Evolutionary conservation across 2,113 vertebrate genomes (phyloP).

Genomic region (Osmerus eperlanus): DNA sequence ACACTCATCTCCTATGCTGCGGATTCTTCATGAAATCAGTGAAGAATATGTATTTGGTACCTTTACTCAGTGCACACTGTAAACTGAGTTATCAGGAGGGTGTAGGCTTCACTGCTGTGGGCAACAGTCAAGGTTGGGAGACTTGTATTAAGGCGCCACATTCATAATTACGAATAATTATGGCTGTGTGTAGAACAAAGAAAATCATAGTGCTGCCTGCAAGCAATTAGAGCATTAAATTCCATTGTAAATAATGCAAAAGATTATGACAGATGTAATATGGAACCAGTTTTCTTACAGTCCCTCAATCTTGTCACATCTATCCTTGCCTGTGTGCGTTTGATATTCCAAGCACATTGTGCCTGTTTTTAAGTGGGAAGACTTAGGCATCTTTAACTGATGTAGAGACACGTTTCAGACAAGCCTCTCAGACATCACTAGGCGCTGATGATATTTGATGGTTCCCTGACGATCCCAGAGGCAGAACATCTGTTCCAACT

Average conservation of each 20-base stretch:
- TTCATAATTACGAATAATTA: neutral
- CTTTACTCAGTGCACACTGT: too few relatives aligned
- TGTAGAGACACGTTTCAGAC: conserved; percentile 20
- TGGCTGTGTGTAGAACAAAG: neutral
- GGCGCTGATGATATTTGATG: conserved; percentile 59
- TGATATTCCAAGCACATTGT: too few relatives aligned
- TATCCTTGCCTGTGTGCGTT: neutral
- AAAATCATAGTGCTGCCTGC: neutral
- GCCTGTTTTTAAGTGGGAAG: conserved; percentile 12
- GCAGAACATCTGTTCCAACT: conserved; percentile 63
- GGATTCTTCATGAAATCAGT: too few relatives aligned
- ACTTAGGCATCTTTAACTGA: conserved; percentile 13
- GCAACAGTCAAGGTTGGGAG: neutral
- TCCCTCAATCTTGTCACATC: neutral
- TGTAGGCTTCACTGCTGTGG: neutral
- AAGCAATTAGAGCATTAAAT: neutral
- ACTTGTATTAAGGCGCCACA: neutral
- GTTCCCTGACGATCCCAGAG: conserved; percentile 50
- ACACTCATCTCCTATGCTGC: too few relatives aligned
- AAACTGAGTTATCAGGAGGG: too few relatives aligned
- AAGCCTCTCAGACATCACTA: conserved; percentile 43
- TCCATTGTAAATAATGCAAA: neutral
- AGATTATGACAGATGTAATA: neutral
- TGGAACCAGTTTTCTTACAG: neutral
- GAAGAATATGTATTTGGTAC: too few relatives aligned